A percentile compares a stretch with the other conserved stretches of the same genome.
Evolutionary conservation across 2,113 vertebrate genomes (phyloP).

Genomic region (Semnornis frantzii): DNA sequence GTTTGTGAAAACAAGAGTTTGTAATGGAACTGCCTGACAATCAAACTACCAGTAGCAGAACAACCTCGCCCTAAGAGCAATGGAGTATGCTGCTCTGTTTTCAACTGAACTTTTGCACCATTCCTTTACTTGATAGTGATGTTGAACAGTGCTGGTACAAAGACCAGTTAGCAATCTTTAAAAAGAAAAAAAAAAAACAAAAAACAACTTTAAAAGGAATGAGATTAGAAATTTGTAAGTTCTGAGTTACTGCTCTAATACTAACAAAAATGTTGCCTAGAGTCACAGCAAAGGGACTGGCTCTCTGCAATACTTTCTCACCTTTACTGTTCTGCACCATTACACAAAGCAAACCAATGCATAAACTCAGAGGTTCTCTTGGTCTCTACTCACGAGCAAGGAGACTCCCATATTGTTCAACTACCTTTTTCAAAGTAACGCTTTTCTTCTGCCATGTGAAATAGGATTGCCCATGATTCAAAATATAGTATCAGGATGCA

Average conservation of each 20-base stretch:
- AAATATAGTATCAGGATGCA: neutral
- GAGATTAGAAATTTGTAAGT: neutral
- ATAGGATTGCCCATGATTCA: neutral
- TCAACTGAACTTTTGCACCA: neutral
- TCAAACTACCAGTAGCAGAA: neutral
- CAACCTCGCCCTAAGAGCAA: neutral
- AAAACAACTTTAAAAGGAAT: neutral
- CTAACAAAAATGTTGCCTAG: neutral
- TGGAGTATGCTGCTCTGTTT: neutral
- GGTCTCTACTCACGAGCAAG: neutral
- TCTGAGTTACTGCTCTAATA: neutral
- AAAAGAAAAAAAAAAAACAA: neutral
- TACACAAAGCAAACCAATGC: neutral
- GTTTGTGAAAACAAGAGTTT: neutral
- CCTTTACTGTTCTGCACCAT: neutral
- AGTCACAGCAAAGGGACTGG: neutral
- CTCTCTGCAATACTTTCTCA: neutral
- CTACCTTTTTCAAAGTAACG: neutral
- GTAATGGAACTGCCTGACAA: accelerated
- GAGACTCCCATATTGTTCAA: neutral
- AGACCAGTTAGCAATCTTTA: neutral
- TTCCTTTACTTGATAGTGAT: neutral
- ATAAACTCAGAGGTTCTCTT: neutral
- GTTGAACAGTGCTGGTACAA: neutral
- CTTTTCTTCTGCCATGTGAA: neutral